A percentile compares a stretch with the other conserved stretches of the same genome.
Evolutionary conservation across 2,888 invertebrate species (phyloP).

Genomic region (Mylabris sibirica): DNA sequence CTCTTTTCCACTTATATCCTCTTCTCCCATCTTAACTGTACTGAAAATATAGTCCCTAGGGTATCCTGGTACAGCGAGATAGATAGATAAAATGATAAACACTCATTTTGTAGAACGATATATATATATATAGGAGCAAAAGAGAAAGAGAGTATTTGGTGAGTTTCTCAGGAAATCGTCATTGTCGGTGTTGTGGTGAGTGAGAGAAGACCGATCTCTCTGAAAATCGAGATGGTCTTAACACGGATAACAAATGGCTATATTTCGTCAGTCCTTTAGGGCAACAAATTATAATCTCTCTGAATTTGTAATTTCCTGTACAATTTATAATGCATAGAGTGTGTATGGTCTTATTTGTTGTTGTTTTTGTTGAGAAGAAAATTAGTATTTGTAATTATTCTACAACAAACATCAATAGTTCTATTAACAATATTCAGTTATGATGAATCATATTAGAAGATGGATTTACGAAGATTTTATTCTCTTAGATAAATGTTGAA

Average conservation of each 20-base stretch:
- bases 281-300: conserved; percentile 9
- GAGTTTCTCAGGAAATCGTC: conserved; percentile 1
- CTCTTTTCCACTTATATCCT: conserved; percentile 8
- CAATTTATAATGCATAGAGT: neutral
- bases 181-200: no score
- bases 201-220: neutral
- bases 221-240: conserved; percentile 1
- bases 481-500: conserved; percentile 6
- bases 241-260: conserved; percentile 9
- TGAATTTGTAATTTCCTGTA: neutral
- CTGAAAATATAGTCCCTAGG: conserved; percentile 3
- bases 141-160: neutral
- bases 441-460: neutral
- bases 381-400: neutral
- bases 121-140: no score
- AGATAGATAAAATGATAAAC: neutral
- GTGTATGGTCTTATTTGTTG: neutral
- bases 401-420: neutral
- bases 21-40: conserved; percentile 1
- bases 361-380: neutral
- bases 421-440: neutral
- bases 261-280: conserved; percentile 12
- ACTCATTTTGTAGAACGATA: no score
- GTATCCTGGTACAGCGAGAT: neutral
- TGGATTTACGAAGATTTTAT: neutral